phyloP scores from a whole-genome alignment of 92 coral and sea anemone genomes.

The Meandrina meandrites region DNA sequence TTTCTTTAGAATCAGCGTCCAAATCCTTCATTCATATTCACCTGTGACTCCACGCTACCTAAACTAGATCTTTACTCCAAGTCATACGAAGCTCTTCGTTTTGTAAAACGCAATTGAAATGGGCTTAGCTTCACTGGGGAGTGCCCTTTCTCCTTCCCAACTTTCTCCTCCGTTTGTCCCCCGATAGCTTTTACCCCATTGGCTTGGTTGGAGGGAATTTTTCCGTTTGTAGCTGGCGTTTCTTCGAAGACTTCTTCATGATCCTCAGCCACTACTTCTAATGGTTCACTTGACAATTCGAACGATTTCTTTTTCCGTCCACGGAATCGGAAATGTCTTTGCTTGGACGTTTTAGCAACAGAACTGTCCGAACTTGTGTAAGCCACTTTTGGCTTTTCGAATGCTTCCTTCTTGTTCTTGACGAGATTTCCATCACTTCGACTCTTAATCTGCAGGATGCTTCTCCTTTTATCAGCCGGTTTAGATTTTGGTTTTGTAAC shows the following conservation, averaged over 20 bases:
- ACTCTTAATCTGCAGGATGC: conserved; percentile 44
- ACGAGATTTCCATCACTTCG: conserved; percentile 53
- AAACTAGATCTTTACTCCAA: conserved; percentile 25
- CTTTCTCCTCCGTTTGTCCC: conserved; percentile 5
- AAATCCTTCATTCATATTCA: conserved; percentile 4
- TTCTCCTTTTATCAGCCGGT: conserved; percentile 40
- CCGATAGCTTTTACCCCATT: not conserved
- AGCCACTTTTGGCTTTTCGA: conserved; percentile 25
- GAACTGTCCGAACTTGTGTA: conserved; percentile 9
- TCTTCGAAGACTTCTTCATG: conserved; percentile 10
- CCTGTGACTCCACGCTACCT: conserved; percentile 6
- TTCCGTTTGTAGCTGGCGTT: not conserved
- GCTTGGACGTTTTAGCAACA: not conserved
- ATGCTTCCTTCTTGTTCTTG: conserved; percentile 27
- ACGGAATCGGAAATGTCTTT: conserved; percentile 31
- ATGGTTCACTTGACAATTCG: conserved; percentile 21
- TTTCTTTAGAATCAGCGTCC: not conserved
- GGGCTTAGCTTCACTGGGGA: conserved; percentile 29
- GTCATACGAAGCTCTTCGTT: conserved; percentile 29
- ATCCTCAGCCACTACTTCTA: conserved; percentile 21
- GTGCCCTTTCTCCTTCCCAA: conserved; percentile 6
- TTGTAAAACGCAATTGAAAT: conserved; percentile 26
- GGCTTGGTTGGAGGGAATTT: not conserved
- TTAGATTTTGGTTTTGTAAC: conserved; percentile 32
- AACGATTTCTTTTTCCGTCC: conserved; percentile 28